Base-by-base conservation (phyloP, 2,113 vertebrate species). In the Ptilonorhynchus violaceus region DNA sequence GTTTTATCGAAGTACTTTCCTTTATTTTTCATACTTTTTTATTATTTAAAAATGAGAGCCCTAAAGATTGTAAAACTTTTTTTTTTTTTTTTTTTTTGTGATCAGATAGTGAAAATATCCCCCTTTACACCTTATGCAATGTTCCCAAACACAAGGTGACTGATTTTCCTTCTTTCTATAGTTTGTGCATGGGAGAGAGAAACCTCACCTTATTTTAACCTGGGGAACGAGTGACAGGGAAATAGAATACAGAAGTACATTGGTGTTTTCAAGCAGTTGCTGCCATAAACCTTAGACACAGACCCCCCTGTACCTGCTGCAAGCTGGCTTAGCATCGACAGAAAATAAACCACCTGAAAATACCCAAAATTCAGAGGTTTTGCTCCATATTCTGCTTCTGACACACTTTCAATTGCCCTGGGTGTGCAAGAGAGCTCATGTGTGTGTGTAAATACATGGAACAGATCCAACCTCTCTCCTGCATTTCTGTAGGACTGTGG, bases 21-120 rank as follows among this genome's bases (percentile, higher is more conserved):
- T 96, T 85, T 91, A 28, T 86, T 95, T 87, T 93, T 93, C 86
- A 30, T 59, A 60, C 33, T 87, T 95, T 86, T 86, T 42, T 93
- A 68, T 93, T 83, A 92, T 92, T 94, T 95, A 96, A 96, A 75
- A 85, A 35, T 1, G 17, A 95, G 72, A 85, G 33, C 87, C 74
- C 93, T 89, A 50, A 63, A 66, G 75, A 62, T 86, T 69, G 68
- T 88, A 79, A 73, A 89, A 28, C 16, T 66, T 76, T 11, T 16
- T 10, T 55, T 39, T 28, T 7, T 8, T 27, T 25, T 56, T 31
- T 30, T 21, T 22, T 39, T 47, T 31, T 8, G 72, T 77, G 46
- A 69, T 49, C 35, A 67, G 39, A 15, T 37, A 74, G 64, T 55
- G 75, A 58, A 79, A 77, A 49, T 18, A 50, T 35, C 67, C 67